Evolutionary conservation across 2,797 vertebrate genomes (phyloP).

Genomic region (Fringilla coelebs): DNA sequence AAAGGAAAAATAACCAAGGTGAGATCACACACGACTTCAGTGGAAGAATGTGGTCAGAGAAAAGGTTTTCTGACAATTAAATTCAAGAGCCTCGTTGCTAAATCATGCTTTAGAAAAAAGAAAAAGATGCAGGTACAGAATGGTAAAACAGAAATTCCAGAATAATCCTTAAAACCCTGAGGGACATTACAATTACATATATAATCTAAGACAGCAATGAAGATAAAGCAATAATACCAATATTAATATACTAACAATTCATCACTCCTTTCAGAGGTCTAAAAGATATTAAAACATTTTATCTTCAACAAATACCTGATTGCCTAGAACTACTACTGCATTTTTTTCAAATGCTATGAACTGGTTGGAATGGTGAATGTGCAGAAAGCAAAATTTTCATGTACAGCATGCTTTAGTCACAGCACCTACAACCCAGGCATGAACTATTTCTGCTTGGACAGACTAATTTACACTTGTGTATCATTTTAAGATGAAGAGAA

Average conservation of each 20-base stretch:
- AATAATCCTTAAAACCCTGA: background rate
- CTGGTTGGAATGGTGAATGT: background rate
- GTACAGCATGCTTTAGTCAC: background rate
- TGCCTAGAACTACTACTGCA: background rate
- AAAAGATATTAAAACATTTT: background rate
- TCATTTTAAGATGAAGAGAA: background rate
- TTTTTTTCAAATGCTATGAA: background rate
- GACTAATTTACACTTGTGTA: background rate
- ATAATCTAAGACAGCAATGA: background rate
- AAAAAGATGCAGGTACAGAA: accelerated
- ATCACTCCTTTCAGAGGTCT: background rate
- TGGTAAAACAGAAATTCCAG: background rate
- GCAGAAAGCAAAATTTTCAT: background rate
- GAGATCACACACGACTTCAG: background rate
- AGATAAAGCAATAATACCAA: background rate
- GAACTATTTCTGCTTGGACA: background rate
- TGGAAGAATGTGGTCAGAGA: background rate
- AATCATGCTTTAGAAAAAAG: background rate
- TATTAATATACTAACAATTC: background rate
- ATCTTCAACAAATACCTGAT: background rate
- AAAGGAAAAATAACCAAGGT: background rate
- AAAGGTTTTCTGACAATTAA: background rate
- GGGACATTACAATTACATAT: background rate
- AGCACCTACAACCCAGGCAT: background rate
- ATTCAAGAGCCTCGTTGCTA: background rate